These are phyloP conservation scores for Calypte anna DNA, from an alignment of 2,113 vertebrate genomes.

Conservation along the genomic window DNA sequence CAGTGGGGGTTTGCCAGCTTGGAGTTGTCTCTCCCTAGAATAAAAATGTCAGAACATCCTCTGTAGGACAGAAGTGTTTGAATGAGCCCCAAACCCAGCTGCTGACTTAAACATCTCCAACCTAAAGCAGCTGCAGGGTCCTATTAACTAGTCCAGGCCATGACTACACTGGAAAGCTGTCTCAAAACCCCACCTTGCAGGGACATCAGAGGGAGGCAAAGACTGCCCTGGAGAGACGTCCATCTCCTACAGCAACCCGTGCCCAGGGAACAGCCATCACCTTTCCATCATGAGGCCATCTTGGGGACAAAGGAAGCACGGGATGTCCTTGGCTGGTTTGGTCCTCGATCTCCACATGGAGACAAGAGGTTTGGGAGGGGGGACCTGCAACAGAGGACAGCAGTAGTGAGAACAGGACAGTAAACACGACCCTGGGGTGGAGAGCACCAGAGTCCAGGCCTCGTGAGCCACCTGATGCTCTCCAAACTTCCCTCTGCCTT, in stretches of 20 bases:
- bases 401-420: background rate
- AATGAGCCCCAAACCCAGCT: background rate
- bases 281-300: background rate
- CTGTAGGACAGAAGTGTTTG: background rate
- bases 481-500: constrained; percentile 45
- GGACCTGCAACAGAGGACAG: background rate
- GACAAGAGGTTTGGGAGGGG: background rate
- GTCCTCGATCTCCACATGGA: background rate
- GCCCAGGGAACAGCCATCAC: accelerated
- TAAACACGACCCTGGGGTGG: background rate
- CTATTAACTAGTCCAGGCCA: background rate
- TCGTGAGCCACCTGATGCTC: constrained; percentile 44
- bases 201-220: background rate
- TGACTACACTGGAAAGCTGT: background rate
- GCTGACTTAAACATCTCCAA: background rate
- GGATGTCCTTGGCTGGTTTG: background rate
- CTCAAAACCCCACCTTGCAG: background rate
- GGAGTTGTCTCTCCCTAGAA: background rate
- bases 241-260: background rate
- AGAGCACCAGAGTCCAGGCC: background rate
- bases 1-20: background rate
- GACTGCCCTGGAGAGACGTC: background rate
- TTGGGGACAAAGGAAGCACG: background rate
- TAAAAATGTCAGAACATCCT: background rate
- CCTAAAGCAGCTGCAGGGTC: background rate